A percentile compares a stretch with the other conserved stretches of the same genome.
phyloP scores from a whole-genome alignment of 2,888 invertebrate species.

The Cephalotes varians region DNA sequence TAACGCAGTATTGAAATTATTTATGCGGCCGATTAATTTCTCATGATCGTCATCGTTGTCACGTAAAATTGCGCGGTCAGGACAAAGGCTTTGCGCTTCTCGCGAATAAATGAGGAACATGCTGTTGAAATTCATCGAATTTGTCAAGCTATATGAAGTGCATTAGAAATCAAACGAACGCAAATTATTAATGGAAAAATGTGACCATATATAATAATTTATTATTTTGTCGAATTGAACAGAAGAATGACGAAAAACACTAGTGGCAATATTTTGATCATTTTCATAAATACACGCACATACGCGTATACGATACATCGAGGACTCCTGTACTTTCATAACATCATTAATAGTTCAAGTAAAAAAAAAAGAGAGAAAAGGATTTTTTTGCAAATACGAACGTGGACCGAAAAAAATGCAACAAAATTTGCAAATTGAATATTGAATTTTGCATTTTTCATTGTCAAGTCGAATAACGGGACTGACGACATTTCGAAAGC shows the following conservation, averaged over 20 bases:
- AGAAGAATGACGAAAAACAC: background rate
- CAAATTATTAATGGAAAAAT: slow-evolving; percentile 6
- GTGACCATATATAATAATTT: background rate
- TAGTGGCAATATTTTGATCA: background rate
- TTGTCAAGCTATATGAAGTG: background rate
- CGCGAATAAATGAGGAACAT: slow-evolving; percentile 10
- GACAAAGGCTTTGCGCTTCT: slow-evolving; percentile 14
- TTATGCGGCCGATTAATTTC: slow-evolving; percentile 42
- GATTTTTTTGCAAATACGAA: slow-evolving; percentile 13
- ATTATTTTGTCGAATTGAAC: background rate
- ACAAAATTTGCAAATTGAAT: background rate
- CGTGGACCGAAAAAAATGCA: background rate
- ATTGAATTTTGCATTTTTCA: slow-evolving; percentile 24
- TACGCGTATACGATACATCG: background rate
- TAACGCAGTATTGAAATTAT: slow-evolving; percentile 48
- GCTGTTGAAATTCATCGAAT: background rate
- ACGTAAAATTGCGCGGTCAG: slow-evolving; percentile 17
- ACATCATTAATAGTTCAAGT: background rate
- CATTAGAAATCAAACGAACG: slow-evolving; percentile 21
- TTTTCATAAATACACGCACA: background rate
- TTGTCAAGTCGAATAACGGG: slow-evolving; percentile 6
- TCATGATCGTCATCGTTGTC: slow-evolving; percentile 24
- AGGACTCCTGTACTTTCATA: background rate
- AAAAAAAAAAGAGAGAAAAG: background rate
- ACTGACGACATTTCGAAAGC: slow-evolving; percentile 18